These are phyloP conservation scores for Machaerirhynchus nigripectus DNA, from an alignment of 2,113 vertebrate genomes.

Conservation along the genomic window DNA sequence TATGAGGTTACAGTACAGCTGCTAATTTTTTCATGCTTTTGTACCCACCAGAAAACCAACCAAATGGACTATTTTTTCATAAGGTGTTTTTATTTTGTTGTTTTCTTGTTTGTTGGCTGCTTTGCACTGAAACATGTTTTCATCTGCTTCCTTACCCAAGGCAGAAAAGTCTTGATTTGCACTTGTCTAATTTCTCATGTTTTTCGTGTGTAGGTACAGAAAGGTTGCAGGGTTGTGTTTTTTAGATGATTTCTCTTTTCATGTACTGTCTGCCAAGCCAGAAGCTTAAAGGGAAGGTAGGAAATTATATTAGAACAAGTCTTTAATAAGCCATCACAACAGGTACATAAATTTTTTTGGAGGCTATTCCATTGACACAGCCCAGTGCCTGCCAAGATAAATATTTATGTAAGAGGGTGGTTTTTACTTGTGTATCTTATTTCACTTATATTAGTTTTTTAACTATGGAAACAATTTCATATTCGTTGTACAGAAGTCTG, in stretches of 20 bases:
- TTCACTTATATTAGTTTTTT: background rate
- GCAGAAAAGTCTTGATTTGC: background rate
- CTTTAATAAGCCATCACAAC: conserved; percentile 67
- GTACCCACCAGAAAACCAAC: background rate
- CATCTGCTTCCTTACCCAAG: background rate
- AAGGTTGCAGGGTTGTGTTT: background rate
- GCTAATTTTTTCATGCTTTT: background rate
- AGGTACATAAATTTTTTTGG: conserved; percentile 65
- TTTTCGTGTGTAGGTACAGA: background rate
- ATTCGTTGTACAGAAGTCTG: background rate
- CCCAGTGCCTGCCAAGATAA: conserved; percentile 57
- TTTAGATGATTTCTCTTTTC: background rate
- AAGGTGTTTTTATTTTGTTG: background rate
- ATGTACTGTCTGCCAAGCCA: background rate
- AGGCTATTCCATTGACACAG: conserved; percentile 70
- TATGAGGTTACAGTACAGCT: background rate
- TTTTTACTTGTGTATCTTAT: conserved; percentile 35
- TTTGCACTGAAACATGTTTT: background rate
- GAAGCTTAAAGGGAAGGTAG: background rate
- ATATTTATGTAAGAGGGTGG: conserved; percentile 66
- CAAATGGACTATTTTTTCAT: background rate
- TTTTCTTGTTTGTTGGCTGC: background rate
- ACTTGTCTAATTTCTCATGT: background rate
- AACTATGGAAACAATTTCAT: background rate
- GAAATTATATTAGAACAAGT: conserved; percentile 46